Evolutionary conservation across 2,113 vertebrate species (phyloP).

Genomic region (Phylloscopus trochiloides): DNA sequence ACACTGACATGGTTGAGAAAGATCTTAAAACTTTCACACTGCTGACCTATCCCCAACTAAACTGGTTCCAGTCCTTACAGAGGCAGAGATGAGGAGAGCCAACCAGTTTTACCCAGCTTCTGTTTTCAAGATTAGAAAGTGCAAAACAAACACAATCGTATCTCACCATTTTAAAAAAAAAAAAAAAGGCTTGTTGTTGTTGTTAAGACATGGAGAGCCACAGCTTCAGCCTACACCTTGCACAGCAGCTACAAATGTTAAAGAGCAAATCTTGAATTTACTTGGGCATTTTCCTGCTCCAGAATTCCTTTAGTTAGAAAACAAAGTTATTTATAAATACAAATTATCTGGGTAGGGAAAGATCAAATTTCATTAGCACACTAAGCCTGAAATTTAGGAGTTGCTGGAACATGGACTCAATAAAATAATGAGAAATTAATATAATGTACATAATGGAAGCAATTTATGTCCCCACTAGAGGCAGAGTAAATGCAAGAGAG

Average conservation of each 20-base stretch:
- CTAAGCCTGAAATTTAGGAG: background rate
- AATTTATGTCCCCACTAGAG: background rate
- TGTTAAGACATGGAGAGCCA: background rate
- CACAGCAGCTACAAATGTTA: background rate
- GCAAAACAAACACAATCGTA: slow-evolving; percentile 9
- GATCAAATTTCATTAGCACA: background rate
- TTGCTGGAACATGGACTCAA: background rate
- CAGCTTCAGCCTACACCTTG: background rate
- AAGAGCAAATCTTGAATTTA: background rate
- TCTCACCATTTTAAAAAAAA: background rate
- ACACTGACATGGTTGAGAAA: background rate
- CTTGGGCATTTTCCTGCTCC: background rate
- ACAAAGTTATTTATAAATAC: background rate
- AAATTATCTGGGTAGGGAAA: background rate
- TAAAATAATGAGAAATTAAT: background rate
- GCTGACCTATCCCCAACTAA: background rate
- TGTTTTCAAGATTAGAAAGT: slow-evolving; percentile 9
- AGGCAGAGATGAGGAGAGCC: background rate
- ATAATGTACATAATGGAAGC: background rate
- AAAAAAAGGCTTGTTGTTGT: background rate
- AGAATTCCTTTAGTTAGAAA: background rate
- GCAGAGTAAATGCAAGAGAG: background rate
- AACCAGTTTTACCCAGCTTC: background rate
- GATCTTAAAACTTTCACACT: background rate
- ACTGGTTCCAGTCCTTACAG: background rate